phyloP scores from a whole-genome alignment of 2,797 vertebrate genomes.

The Meriones psammophilus region DNA sequence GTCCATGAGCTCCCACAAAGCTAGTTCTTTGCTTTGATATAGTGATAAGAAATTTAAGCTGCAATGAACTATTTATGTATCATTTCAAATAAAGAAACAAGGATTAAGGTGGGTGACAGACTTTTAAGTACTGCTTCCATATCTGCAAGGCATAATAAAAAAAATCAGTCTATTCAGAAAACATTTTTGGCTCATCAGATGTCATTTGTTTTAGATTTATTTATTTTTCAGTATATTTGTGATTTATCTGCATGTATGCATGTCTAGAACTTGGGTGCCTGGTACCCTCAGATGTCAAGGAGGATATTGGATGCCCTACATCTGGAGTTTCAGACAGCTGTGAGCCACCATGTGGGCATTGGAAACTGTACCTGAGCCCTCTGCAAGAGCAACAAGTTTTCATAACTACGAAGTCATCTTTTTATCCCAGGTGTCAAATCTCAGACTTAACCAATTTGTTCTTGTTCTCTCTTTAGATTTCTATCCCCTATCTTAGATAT shows the following conservation, averaged over 20 bases:
- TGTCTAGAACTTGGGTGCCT: not conserved
- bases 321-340: not conserved
- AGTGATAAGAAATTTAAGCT: not conserved
- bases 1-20: not conserved
- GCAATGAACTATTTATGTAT: not conserved
- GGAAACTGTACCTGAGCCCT: too few relatives aligned
- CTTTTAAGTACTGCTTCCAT: not conserved
- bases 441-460: not conserved
- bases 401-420: too few relatives aligned
- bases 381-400: too few relatives aligned
- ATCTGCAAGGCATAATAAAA: not conserved
- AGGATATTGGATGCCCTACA: not conserved
- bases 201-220: not conserved
- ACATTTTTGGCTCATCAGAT: not conserved
- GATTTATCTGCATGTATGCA: not conserved
- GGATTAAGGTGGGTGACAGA: not conserved
- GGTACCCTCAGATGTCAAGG: not conserved
- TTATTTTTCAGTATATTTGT: not conserved
- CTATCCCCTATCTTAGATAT: not conserved
- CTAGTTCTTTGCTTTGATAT: not conserved
- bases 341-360: too few relatives aligned
- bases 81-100: not conserved
- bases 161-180: not conserved
- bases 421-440: not conserved
- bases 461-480: accelerated